Conservation (phyloP, 2,888 invertebrate species). For the Drosophila rubida region DNA sequence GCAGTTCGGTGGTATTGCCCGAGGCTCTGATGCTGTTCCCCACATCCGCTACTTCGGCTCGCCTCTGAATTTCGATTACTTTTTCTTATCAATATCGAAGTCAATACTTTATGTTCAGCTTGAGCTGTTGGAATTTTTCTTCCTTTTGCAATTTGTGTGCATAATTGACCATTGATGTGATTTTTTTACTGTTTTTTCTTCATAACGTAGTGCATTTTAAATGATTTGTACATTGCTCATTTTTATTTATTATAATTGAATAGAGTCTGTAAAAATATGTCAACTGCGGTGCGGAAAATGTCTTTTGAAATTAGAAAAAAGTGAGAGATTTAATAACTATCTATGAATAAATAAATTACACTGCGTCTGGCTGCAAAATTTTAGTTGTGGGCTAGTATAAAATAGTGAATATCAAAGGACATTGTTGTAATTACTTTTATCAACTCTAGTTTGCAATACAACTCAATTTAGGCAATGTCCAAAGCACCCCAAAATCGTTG, state of each 20-base stretch:
- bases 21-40: slow-evolving; percentile 51
- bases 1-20: slow-evolving; percentile 71
- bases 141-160: slow-evolving; percentile 17
- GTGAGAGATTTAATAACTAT: background rate
- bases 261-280: background rate
- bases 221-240: background rate
- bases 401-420: background rate
- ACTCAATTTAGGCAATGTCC: background rate
- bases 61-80: slow-evolving; percentile 70
- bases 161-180: slow-evolving; percentile 7
- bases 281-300: background rate
- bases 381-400: too few species aligned
- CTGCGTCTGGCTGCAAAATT: too few species aligned
- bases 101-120: slow-evolving; percentile 37
- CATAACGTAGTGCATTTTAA: background rate
- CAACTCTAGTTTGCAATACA: background rate
- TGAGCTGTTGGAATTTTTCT: slow-evolving; percentile 14
- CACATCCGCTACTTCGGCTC: slow-evolving; percentile 57
- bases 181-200: background rate
- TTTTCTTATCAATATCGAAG: slow-evolving; percentile 26
- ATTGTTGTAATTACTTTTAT: background rate
- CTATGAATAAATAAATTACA: background rate
- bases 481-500: background rate
- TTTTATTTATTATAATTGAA: background rate
- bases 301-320: background rate